These are phyloP conservation scores for Leptodactylus fallax DNA, from an alignment of 2,797 vertebrate genomes.

Conservation along the genomic window DNA sequence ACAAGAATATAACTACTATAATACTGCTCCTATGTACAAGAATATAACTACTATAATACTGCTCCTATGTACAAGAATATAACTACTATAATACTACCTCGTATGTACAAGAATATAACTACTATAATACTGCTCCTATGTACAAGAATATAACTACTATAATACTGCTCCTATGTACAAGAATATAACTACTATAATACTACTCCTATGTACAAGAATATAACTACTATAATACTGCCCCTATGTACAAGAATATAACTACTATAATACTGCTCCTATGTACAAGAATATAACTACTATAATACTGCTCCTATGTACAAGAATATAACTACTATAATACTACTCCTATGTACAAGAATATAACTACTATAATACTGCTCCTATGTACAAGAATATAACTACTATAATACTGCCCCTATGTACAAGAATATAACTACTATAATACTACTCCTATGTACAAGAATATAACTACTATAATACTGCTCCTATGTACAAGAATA, in stretches of 20 bases:
- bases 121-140: not conserved
- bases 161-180: not conserved
- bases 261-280: not conserved
- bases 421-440: slow-evolving; percentile 1
- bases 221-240: too few species aligned
- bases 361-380: not conserved
- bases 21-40: slow-evolving; percentile 9
- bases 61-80: not conserved
- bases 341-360: not conserved
- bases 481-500: not conserved
- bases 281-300: slow-evolving; percentile 8
- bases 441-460: not conserved
- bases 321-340: not conserved
- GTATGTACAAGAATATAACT: slow-evolving; percentile 2
- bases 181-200: too few species aligned
- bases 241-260: too few species aligned
- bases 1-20: slow-evolving; percentile 9
- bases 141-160: not conserved
- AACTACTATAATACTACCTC: slow-evolving; percentile 1
- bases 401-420: not conserved
- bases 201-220: too few species aligned
- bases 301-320: not conserved
- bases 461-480: slow-evolving; percentile 1
- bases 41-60: slow-evolving; percentile 6
- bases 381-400: not conserved